Base-by-base conservation (phyloP, 2,888 invertebrate species). In the Seira musarum region DNA sequence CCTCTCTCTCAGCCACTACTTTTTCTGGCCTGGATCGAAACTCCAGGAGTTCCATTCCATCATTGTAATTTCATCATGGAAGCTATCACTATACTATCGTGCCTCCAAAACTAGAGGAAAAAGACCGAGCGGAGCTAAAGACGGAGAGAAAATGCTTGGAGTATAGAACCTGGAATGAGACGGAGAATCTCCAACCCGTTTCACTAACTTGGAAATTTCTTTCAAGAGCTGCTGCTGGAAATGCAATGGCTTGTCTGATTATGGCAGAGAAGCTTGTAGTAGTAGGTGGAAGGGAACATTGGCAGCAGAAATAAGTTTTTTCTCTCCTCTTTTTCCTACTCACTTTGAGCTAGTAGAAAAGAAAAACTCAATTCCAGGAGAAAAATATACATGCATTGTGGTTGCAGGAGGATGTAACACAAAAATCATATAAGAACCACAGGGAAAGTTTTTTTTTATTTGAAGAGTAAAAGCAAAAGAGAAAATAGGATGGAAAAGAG, bases 41-140 rank as follows among this genome's bases (percentile, higher is more conserved):
- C 72, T 72, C 72, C 64, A 72, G 72, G 64, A 72, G 64, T 40
- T 64, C 40, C 40, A 40, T 40, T 40, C 40, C 40, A 60, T 69
- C 69, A 69, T 69, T 57, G 22, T 71, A 49, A 21, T 35, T 40
- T 24, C 49, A 66, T n/a, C 64, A 64, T 64, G 25, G n/a, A 6
- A 13, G 19, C 10, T 40, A 66, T 66, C 66, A 13, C 17, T 53
- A 53, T 30, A 25, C 57, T 69, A 49, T 49, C 8, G 67, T 67
- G 24, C 67, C 69, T 53, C 8, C 57, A 13, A 40, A 13, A 40
- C 40, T 8, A 40, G 40, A 13, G n/a, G n/a, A n/a, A n/a, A n/a
- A n/a, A n/a, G n/a, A n/a, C n/a, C n/a, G 40, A 40, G 40, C 40
- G 13, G 40, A 40, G 40, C 40, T 8, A 40, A 40, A n/a, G n/a